These are phyloP conservation scores for Ascidia mentula DNA, from an alignment of 23 tunicate genomes.

Conservation along the genomic window DNA sequence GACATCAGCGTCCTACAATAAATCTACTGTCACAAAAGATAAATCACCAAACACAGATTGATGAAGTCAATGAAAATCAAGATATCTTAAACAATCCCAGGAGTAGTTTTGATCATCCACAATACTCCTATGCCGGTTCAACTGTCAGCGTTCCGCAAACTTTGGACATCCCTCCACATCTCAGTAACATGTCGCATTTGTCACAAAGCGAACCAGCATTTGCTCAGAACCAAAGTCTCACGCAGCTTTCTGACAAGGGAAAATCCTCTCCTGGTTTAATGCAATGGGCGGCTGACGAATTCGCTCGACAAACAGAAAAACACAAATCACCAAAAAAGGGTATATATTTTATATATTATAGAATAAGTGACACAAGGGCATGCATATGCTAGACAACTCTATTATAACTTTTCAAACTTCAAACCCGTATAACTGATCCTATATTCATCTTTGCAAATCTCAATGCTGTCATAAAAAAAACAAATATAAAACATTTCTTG, in stretches of 20 bases:
- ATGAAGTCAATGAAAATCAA: neutral
- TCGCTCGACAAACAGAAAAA: neutral
- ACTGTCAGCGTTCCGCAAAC: neutral
- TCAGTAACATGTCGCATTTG: slow-evolving; percentile 12
- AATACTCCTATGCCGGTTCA: neutral
- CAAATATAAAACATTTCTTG: too few species aligned
- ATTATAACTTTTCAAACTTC: too few species aligned
- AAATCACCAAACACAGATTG: neutral
- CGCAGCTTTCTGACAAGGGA: neutral
- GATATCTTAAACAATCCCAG: neutral
- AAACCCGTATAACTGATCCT: too few species aligned
- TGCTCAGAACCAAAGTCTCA: neutral
- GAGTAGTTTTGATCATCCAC: neutral
- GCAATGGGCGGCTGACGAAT: slow-evolving; percentile 5
- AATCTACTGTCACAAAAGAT: neutral
- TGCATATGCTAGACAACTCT: too few species aligned
- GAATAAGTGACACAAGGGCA: too few species aligned
- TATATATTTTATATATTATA: too few species aligned
- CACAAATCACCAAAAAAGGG: neutral
- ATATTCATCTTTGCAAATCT: too few species aligned
- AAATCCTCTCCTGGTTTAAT: slow-evolving; percentile 10
- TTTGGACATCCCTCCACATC: neutral
- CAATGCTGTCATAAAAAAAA: too few species aligned
- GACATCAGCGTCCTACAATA: neutral
- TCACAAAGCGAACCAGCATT: slow-evolving; percentile 4